phyloP scores from a whole-genome alignment of 1,140 invertebrate genomes.

The Physella acuta region DNA sequence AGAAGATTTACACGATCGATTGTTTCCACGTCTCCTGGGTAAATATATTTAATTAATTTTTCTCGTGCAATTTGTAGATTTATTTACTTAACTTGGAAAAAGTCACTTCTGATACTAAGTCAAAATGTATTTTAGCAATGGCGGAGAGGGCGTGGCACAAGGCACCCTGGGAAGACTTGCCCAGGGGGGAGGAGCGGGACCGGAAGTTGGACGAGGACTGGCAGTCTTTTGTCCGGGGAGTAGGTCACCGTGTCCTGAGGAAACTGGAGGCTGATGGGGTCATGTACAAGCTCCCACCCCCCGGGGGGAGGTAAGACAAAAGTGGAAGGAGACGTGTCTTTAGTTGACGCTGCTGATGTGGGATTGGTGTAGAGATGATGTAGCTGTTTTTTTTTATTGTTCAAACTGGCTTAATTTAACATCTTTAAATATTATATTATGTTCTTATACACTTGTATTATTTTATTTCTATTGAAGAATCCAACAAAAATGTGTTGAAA shows the following conservation, averaged over 20 bases:
- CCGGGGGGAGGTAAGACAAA: conserved; percentile 52
- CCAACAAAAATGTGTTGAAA: too few relatives aligned
- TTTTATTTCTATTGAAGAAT: too few relatives aligned
- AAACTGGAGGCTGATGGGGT: conserved; percentile 43
- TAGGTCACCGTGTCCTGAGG: conserved; percentile 47
- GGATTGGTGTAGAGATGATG: too few relatives aligned
- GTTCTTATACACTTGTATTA: too few relatives aligned
- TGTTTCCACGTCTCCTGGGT: conserved; percentile 47
- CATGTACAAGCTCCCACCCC: conserved; percentile 46
- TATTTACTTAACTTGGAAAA: too few relatives aligned
- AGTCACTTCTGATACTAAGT: neutral
- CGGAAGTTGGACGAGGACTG: conserved; percentile 38
- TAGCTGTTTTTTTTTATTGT: too few relatives aligned
- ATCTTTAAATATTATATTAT: too few relatives aligned
- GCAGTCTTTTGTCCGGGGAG: conserved; percentile 42
- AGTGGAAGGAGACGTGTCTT: too few relatives aligned
- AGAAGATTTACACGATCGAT: conserved; percentile 40
- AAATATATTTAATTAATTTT: too few relatives aligned
- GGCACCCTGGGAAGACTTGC: conserved; percentile 45
- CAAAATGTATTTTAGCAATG: conserved; percentile 19
- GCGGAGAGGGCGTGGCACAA: conserved; percentile 55
- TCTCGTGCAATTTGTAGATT: too few relatives aligned
- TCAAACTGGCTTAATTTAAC: too few relatives aligned
- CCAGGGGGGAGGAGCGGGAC: conserved; percentile 22
- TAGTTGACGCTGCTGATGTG: too few relatives aligned